Base-by-base conservation (phyloP, 2,797 vertebrate genomes). In the Rachycentron canadum region DNA sequence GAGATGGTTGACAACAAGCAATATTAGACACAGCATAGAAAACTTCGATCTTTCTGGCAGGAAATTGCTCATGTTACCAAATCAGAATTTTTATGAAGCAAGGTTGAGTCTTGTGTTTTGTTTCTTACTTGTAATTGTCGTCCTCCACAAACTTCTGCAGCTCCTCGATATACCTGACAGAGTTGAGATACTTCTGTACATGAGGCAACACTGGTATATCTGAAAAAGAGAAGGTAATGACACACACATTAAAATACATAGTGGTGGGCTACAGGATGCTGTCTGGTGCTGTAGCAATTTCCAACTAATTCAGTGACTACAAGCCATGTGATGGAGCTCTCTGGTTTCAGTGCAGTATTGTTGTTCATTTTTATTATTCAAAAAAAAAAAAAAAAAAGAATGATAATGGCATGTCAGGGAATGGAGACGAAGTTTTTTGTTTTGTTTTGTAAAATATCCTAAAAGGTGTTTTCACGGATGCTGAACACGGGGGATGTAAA, bases 71-170 rank as follows among this genome's bases (percentile, higher is more conserved):
- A 23, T 45, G 26, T 23, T n/a, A 68, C 28, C 25, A 30, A 36
- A 34, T 53, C 19, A 58, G 61, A 40, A 49, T 49, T 50, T 49
- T 43, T 17, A n/a, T 50, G 47, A 69, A 19, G 9, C 3, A 12
- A 57, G 38, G 21, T 10, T 25, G 12, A 25, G 21, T 25, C 14
- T 10, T 47, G 52, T 14, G 36, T 43, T 45, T 52, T 8, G 19
- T 32, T 40, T 70, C 97, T 95, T 95, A 99, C 98, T 98, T 99
- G 91, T 99, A 99, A 93, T 99, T 99, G 92, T 99, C 98, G 23
- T 99, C 98, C 93, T 99, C 98, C 82, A 99, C 98, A 95, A 99
- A 99, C 93, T 99, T 99, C 64, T 99, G 98, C 57, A 99, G 94
- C 88, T 99, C 98, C 94, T 99, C 98, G 85, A 99, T 99, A 88